These are phyloP conservation scores for Anguilla rostrata DNA, from an alignment of 2,113 vertebrate species.

Conservation along the genomic window DNA sequence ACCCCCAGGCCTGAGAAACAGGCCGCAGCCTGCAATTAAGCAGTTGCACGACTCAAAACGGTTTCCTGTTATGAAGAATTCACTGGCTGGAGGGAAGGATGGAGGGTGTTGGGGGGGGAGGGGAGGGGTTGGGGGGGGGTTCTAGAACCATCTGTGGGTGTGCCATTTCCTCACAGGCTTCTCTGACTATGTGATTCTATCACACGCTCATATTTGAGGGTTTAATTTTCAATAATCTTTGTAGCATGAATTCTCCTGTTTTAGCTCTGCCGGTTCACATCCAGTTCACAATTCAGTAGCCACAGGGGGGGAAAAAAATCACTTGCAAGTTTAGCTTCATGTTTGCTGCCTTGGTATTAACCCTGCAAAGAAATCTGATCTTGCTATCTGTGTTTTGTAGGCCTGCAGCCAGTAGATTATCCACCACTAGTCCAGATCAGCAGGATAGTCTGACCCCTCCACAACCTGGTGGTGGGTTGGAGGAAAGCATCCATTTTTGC, in stretches of 20 bases:
- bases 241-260: not conserved
- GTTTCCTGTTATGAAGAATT: not conserved
- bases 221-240: not conserved
- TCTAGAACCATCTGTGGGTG: not conserved
- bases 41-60: not conserved
- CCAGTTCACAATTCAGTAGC: not conserved
- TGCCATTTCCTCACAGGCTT: not conserved
- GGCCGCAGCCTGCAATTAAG: not conserved
- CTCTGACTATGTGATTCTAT: not conserved
- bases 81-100: not conserved
- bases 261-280: no score
- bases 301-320: not conserved
- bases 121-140: not conserved
- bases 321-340: no score
- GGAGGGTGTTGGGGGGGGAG: not conserved
- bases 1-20: not conserved
- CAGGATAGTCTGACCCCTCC: no score
- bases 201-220: not conserved
- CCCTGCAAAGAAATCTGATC: no score
- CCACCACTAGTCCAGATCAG: not conserved
- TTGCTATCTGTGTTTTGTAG: no score
- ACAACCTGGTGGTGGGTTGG: no score
- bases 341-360: no score
- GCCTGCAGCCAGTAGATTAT: not conserved
- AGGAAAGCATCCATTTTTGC: no score